Percentiles rank a stretch among this genome's conserved stretches.
phyloP scores from a whole-genome alignment of 2,888 invertebrate genomes.

The Philaethria dido region DNA sequence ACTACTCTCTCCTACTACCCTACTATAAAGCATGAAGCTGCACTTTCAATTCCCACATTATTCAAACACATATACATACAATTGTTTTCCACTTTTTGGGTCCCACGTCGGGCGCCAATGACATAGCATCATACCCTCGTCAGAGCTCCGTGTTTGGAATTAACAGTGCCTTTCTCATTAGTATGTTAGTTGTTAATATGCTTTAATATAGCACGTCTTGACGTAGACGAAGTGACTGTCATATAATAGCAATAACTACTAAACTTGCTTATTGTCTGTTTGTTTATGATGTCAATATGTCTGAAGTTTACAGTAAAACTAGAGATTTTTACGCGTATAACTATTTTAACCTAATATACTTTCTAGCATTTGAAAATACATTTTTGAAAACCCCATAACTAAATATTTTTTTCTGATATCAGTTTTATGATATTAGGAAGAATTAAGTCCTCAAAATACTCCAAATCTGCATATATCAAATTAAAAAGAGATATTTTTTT shows the following conservation, averaged over 20 bases:
- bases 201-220: conserved; percentile 25
- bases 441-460: too few relatives aligned
- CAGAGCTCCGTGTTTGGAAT: conserved; percentile 44
- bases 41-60: too few relatives aligned
- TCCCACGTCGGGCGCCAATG: conserved; percentile 38
- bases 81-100: conserved; percentile 2
- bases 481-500: too few relatives aligned
- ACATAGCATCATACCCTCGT: conserved; percentile 44
- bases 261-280: neutral
- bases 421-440: too few relatives aligned
- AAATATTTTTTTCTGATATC: too few relatives aligned
- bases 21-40: too few relatives aligned
- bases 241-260: conserved; percentile 22
- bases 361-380: too few relatives aligned
- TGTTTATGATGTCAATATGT: conserved; percentile 3
- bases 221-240: conserved; percentile 33
- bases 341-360: too few relatives aligned
- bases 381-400: too few relatives aligned
- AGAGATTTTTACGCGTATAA: too few relatives aligned
- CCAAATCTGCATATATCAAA: too few relatives aligned
- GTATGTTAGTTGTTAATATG: conserved; percentile 37
- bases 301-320: neutral
- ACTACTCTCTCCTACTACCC: too few relatives aligned
- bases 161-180: conserved; percentile 44
- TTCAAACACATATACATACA: neutral